phyloP scores from a whole-genome alignment of 2,113 vertebrate species.

The Leucoraja erinaceus region DNA sequence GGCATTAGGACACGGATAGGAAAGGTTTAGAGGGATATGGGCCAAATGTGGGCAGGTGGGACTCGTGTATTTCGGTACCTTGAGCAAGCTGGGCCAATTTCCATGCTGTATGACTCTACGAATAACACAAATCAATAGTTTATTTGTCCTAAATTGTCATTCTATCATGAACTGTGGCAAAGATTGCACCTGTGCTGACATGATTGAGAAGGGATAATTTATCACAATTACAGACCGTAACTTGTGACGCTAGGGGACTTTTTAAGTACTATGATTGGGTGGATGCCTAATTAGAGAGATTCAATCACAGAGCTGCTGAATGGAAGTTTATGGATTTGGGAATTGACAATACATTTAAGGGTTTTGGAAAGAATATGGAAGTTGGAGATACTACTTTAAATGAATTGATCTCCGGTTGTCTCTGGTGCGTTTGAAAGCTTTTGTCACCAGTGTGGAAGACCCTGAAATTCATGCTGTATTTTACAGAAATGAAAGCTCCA shows the following conservation, averaged over 20 bases:
- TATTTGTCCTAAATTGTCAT: too few relatives aligned
- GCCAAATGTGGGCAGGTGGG: too few relatives aligned
- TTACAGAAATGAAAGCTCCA: background rate
- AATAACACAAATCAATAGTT: too few relatives aligned
- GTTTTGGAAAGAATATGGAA: background rate
- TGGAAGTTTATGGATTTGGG: background rate
- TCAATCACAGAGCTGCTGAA: background rate
- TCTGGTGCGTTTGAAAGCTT: background rate
- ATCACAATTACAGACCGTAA: background rate
- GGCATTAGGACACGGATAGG: too few relatives aligned
- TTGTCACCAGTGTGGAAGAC: background rate
- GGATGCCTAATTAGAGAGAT: background rate
- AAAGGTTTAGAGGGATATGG: too few relatives aligned
- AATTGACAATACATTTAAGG: background rate
- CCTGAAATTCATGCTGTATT: background rate
- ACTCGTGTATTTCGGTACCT: too few relatives aligned
- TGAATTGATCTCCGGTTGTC: background rate
- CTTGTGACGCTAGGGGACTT: background rate
- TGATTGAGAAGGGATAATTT: background rate
- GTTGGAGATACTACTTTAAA: slow-evolving; percentile 3
- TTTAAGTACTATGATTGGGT: background rate
- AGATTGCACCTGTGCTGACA: background rate
- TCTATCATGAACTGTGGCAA: background rate
- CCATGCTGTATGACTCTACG: too few relatives aligned
- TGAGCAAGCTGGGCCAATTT: too few relatives aligned